Evolutionary conservation across 2,797 vertebrate genomes (phyloP), one percentile per base, ranked within the genome.

Genomic region (Rhyacichthys aspro): DNA sequence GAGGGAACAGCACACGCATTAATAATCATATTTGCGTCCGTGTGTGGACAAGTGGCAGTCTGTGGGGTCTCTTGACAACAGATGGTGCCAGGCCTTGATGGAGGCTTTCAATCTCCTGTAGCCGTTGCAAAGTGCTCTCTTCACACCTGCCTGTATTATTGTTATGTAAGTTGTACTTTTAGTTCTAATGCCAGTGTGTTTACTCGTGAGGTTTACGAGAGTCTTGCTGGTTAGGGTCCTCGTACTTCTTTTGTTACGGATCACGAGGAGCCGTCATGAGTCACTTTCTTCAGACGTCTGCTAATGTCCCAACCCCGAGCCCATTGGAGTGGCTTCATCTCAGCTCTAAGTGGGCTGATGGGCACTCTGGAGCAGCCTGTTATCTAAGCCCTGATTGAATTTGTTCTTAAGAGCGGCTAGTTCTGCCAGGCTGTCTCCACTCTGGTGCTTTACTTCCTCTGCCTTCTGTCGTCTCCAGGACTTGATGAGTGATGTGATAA

Each of bases 311-410:
- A 36, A 28, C 7, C 4, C 23, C 4, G 3, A 28, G 23, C 32
- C 49, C 14, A 34, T 57, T 66, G 9, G 38, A 58, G 61, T 9
- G 47, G 38, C 59, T 76, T 44, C 28, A 32, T 72, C 55, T 67
- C 2, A 19, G 59, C 54, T 44, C 34, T 55, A 69, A 81, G 56
- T 63, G 60, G 55, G 59, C 65, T 45, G 49, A 45, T 39, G 14
- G 64, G 38, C 62, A 61, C 14, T 0, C 55, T 39, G 44, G 28
- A 72, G 62, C 43, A 65, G 72, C 59, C 55, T 78, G 55, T 78
- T 83, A 75, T 50, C 50, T 43, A 64, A 71, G 60, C 12, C 62
- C 56, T 73, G 63, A 85, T 86, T 82, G 41, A 74, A 84, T 85
- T 82, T 68, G 67, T 63, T 44, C 63, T 49, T 11, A 50, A 63